These are phyloP conservation scores for Aquatica leii DNA, from an alignment of 2,888 invertebrate genomes.

Conservation along the genomic window DNA sequence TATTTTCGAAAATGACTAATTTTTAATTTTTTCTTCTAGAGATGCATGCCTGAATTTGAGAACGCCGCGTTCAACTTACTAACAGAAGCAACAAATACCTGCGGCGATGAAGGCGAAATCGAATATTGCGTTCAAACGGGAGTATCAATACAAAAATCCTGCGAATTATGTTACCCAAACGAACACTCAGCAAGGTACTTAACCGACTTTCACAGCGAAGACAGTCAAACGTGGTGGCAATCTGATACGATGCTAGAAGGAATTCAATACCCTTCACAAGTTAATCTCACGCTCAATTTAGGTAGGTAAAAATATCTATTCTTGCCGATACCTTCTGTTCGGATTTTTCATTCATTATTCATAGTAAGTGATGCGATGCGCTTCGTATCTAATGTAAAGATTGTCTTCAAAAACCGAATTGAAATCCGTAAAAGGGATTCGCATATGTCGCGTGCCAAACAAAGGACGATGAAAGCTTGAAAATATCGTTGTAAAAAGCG, in stretches of 20 bases:
- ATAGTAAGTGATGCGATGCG: too few relatives aligned
- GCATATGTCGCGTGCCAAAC: constrained; percentile 34
- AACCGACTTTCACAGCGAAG: constrained; percentile 91
- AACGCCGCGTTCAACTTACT: constrained; percentile 92
- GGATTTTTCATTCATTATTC: too few relatives aligned
- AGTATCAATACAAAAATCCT: constrained; percentile 73
- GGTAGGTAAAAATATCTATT: constrained; percentile 37
- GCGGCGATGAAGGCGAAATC: constrained; percentile 81
- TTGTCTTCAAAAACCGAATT: not conserved
- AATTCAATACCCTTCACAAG: constrained; percentile 88
- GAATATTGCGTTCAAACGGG: constrained; percentile 95
- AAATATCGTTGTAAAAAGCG: constrained; percentile 23
- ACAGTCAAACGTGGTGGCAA: constrained; percentile 96
- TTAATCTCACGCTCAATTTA: constrained; percentile 85
- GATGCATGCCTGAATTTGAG: constrained; percentile 95
- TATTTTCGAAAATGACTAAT: too few relatives aligned
- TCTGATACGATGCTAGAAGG: constrained; percentile 97
- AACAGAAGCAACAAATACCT: constrained; percentile 96
- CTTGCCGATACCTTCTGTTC: not conserved
- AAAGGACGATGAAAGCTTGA: constrained; percentile 21
- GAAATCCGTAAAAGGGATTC: constrained; percentile 19
- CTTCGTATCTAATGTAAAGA: too few relatives aligned
- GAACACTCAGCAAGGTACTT: constrained; percentile 79
- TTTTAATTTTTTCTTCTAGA: constrained; percentile 66
- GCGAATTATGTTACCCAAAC: constrained; percentile 77